phyloP scores from a whole-genome alignment of 2,888 invertebrate genomes.

The Micoletzkya japonica region DNA sequence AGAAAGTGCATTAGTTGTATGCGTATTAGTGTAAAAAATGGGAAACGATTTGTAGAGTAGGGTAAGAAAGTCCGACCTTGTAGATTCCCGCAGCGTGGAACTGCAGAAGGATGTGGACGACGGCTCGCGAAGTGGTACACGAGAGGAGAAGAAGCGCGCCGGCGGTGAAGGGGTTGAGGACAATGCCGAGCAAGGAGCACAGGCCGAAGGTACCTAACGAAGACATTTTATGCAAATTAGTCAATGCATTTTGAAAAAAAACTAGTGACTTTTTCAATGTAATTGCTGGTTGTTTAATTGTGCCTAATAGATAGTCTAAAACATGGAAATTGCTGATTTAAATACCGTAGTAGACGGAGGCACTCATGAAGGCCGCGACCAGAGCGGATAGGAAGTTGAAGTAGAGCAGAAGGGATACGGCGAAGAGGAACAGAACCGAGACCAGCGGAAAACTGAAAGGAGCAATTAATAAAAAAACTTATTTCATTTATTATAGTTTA shows the following conservation, averaged over 20 bases:
- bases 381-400: slow-evolving; percentile 10
- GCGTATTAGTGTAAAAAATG: neutral
- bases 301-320: no score
- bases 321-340: neutral
- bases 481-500: neutral
- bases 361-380: neutral
- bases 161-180: slow-evolving; percentile 43
- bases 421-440: slow-evolving; percentile 1
- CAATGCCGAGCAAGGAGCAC: slow-evolving; percentile 33
- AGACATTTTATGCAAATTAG: neutral
- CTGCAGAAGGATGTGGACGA: slow-evolving; percentile 17
- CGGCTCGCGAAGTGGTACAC: neutral
- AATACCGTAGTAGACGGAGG: slow-evolving; percentile 3
- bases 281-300: no score
- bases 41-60: neutral
- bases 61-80: slow-evolving; percentile 6
- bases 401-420: slow-evolving; percentile 17
- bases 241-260: neutral
- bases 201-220: slow-evolving; percentile 34
- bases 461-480: neutral
- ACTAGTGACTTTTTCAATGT: neutral
- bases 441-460: slow-evolving; percentile 5
- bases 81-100: slow-evolving; percentile 16
- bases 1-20: neutral
- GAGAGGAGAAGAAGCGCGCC: slow-evolving; percentile 34